Base-by-base conservation (phyloP, 2,797 vertebrate genomes). In the Epinephelus coioides region DNA sequence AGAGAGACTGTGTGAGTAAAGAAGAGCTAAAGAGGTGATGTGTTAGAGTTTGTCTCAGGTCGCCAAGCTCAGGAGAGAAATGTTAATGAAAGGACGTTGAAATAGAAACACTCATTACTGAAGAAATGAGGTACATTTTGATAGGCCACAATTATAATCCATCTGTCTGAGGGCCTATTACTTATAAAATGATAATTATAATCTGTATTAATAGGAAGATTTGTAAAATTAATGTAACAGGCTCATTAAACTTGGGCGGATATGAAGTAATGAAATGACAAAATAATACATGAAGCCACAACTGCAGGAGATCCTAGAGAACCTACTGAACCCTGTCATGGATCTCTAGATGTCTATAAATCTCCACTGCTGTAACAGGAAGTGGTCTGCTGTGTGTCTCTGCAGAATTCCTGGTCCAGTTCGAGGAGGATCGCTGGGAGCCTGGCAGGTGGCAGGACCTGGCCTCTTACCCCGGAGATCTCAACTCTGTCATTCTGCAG, bases 341-440 rank as follows among this genome's bases (percentile, higher is more conserved):
- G 27, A 30, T 30, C 27, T 30, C 27, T 30, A 30, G 27, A 30
- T 30, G 27, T 12, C 49, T 1, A 10, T 11, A 3, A 12, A 19
- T 4, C n/a, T 54, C 18, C 19, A 18, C 27, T 50, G 23, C 7
- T 38, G 19, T 2, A 40, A 25, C 18, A 69, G 2, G 18, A 53
- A 27, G 19, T 30, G 6, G 3, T 46, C 12, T 21, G 8, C 56
- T 40, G 17, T 78, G 14, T 69, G 19, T 75, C 49, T 65, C 68
- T 83, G 47, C 94, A 99, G 98, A 97, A 72, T 99, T 97, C 64
- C 87, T 98, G 0, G 95, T 99, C 5, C 97, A 99, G 92, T 99
- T 98, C 34, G 98, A 99, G 91, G 98, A 99, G 91, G 92, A 98
- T 65, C 95, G 87, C 15, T 96, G 96, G 92, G 96, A 97, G 18